Conservation (phyloP, 2,113 vertebrate genomes). For the Phodopus roborovskii region DNA sequence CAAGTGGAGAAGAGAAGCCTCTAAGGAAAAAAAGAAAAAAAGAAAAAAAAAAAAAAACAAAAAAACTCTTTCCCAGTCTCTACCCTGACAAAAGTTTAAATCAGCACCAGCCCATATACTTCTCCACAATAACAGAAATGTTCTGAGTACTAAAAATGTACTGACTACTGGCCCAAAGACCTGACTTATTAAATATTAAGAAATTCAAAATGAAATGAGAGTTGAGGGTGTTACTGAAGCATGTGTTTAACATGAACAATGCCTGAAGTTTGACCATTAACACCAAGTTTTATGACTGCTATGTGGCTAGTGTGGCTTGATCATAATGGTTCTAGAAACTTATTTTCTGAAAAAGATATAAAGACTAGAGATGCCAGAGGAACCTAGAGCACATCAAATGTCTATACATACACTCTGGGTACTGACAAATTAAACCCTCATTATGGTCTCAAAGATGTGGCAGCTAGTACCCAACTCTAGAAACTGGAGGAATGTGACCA, state of each 20-base stretch:
- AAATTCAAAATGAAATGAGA: background rate
- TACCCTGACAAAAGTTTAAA: background rate
- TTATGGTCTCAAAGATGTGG: background rate
- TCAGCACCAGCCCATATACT: background rate
- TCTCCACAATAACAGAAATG: background rate
- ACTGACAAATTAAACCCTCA: background rate
- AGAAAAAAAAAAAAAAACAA: background rate
- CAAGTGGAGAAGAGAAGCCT: background rate
- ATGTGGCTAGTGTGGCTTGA: background rate
- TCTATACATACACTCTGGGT: background rate
- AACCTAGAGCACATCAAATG: accelerated
- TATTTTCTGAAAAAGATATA: background rate
- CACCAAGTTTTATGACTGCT: background rate
- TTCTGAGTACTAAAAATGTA: background rate
- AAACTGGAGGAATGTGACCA: background rate
- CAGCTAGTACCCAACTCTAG: background rate
- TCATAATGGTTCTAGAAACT: background rate
- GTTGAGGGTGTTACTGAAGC: background rate
- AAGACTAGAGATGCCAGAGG: background rate
- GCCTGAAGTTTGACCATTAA: background rate
- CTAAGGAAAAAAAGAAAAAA: background rate
- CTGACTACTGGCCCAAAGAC: background rate
- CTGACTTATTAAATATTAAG: slow-evolving; percentile 16
- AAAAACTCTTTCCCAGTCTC: background rate
- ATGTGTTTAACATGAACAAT: background rate